phyloP scores from a whole-genome alignment of 2,113 vertebrate species.

The Prunella himalayana region DNA sequence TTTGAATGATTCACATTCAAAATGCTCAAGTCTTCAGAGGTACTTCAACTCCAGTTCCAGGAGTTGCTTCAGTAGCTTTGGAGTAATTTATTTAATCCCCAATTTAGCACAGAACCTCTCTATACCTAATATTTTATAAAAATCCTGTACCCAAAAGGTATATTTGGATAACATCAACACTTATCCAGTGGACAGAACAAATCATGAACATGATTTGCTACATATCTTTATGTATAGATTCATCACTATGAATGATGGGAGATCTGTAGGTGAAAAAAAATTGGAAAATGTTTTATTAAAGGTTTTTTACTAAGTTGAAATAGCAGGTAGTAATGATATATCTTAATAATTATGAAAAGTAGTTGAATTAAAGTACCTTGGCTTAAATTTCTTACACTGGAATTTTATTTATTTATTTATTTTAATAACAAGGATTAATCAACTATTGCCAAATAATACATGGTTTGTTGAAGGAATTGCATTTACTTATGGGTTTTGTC shows the following conservation, averaged over 20 bases:
- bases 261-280: not conserved
- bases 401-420: not conserved
- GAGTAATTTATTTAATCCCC: not conserved
- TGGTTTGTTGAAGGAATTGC: not conserved
- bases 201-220: not conserved
- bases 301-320: not conserved
- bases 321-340: not conserved
- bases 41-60: not conserved
- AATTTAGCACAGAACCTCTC: rapidly evolving
- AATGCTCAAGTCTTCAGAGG: not conserved
- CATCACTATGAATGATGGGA: not conserved
- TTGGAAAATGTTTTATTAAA: not conserved
- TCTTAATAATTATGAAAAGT: not conserved
- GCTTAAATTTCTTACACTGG: not conserved
- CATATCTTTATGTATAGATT: not conserved
- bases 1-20: not conserved
- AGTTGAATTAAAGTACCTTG: not conserved
- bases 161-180: not conserved
- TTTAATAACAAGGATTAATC: not conserved
- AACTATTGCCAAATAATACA: not conserved
- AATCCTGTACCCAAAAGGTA: not conserved
- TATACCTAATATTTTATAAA: not conserved
- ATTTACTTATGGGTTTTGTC: not conserved
- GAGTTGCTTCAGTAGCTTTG: not conserved
- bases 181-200: not conserved